These are phyloP conservation scores for Dasyornis broadbenti DNA, from an alignment of 2,113 vertebrate species.

Conservation along the genomic window DNA sequence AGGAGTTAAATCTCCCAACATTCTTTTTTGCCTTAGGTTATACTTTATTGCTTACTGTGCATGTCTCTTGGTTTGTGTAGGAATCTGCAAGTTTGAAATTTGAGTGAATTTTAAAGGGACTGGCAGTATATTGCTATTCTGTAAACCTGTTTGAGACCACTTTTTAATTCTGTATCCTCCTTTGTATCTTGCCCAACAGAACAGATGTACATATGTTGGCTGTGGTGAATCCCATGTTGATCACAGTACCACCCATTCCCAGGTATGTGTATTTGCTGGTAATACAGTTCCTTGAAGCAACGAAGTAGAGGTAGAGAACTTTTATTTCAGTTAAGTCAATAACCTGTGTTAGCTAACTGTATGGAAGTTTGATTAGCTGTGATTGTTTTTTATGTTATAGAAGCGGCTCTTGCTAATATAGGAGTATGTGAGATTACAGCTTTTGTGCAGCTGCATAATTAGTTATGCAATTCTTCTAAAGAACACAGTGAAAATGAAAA, in stretches of 20 bases:
- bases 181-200: conserved; percentile 69
- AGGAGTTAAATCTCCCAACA: background rate
- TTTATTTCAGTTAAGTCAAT: background rate
- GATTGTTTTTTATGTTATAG: background rate
- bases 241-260: conserved; percentile 96
- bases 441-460: background rate
- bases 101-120: background rate
- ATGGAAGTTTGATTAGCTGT: background rate
- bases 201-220: conserved; percentile 91
- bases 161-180: background rate
- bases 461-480: background rate
- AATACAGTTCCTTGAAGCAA: background rate
- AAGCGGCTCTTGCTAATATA: background rate
- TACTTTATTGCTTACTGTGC: background rate
- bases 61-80: background rate
- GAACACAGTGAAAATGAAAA: background rate
- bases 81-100: background rate
- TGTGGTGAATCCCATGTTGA: conserved; percentile 95
- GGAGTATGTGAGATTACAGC: background rate
- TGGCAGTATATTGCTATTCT: background rate
- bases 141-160: background rate
- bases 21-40: background rate
- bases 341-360: background rate
- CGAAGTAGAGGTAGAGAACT: background rate
- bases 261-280: conserved; percentile 75